Conservation (phyloP, 2,113 vertebrate species). For the Pelusios castaneus region DNA sequence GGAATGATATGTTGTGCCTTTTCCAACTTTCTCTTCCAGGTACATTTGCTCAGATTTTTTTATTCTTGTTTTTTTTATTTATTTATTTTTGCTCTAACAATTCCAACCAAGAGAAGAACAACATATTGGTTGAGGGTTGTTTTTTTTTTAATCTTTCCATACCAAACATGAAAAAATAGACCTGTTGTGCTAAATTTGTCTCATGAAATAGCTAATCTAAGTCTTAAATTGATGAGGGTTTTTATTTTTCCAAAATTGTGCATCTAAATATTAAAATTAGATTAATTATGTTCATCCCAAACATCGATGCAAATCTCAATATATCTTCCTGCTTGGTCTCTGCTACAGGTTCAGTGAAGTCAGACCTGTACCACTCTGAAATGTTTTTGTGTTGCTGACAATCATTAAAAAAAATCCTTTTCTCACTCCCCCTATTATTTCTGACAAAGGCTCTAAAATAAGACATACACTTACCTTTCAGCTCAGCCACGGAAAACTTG, state of each 20-base stretch:
- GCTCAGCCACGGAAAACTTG: constrained; percentile 19
- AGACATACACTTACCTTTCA: constrained; percentile 39
- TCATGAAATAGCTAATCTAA: fast-evolving
- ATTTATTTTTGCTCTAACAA: background rate
- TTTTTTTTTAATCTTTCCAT: background rate
- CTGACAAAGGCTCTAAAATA: background rate
- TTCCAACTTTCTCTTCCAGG: background rate
- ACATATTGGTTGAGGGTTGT: background rate
- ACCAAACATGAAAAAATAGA: background rate
- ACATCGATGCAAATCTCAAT: fast-evolving
- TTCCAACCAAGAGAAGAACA: constrained; percentile 15
- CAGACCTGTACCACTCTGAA: fast-evolving
- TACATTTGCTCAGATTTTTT: background rate
- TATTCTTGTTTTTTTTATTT: too few species aligned
- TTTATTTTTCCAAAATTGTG: background rate
- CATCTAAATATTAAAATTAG: fast-evolving
- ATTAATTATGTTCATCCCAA: background rate
- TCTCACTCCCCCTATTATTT: background rate
- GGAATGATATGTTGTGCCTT: background rate
- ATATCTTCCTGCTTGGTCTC: background rate
- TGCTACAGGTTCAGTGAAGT: background rate
- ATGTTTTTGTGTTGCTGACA: background rate
- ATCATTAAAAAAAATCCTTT: background rate
- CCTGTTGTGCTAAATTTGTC: background rate
- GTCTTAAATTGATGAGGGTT: background rate